A percentile compares a stretch with the other conserved stretches of the same genome.
Evolutionary conservation across 1,140 invertebrate species (phyloP).

Genomic region (Heliconius nattereri): DNA sequence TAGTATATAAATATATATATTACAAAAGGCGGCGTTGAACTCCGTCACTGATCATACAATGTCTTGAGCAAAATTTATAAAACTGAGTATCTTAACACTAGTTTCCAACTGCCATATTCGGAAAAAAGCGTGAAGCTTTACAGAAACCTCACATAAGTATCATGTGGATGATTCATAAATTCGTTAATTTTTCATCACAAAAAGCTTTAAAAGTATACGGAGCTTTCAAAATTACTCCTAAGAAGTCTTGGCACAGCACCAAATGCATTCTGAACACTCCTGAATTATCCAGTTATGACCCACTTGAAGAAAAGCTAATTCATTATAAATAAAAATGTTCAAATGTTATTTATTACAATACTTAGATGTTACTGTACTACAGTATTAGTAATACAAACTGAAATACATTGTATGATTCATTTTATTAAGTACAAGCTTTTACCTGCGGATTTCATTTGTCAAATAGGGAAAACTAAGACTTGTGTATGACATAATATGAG

Average conservation of each 20-base stretch:
- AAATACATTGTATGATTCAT: neutral
- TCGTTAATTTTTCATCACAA: neutral
- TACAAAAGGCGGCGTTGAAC: no score
- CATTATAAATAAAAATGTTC: conserved; percentile 8
- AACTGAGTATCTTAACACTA: no score
- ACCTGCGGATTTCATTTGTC: no score
- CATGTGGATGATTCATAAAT: neutral
- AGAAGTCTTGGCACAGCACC: neutral
- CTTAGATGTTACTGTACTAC: neutral
- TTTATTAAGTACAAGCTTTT: neutral
- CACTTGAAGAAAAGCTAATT: neutral
- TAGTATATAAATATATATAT: no score
- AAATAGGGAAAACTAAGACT: no score
- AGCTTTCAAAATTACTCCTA: neutral
- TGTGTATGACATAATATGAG: no score
- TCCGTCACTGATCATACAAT: no score
- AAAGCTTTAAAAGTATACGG: neutral
- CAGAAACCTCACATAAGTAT: no score
- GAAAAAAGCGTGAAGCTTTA: no score
- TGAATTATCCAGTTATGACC: conserved; percentile 21
- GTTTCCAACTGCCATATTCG: no score
- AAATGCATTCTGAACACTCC: conserved; percentile 19
- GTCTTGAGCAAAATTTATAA: no score
- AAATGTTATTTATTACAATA: conserved; percentile 4
- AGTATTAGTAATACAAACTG: neutral